phyloP scores from a whole-genome alignment of 64 coral and sea anemone genomes.

The Acropora yongei region DNA sequence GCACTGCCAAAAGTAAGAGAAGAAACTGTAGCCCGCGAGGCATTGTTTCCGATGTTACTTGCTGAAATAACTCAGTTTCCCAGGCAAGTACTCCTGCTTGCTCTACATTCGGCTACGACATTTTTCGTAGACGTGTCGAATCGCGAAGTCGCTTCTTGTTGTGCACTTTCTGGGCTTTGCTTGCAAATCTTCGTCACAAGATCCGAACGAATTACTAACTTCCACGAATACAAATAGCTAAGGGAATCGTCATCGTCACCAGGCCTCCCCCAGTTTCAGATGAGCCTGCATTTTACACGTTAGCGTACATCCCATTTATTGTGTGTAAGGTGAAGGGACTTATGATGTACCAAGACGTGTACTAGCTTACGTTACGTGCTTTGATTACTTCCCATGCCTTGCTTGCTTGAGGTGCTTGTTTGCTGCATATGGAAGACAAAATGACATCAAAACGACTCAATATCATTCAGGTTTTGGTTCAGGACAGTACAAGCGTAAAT shows the following conservation, averaged over 20 bases:
- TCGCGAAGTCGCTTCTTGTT: not conserved
- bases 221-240: conserved; percentile 4
- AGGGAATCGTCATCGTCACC: conserved; percentile 37
- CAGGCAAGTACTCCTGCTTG: not conserved
- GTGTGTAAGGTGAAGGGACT: no score
- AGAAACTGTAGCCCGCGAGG: conserved; percentile 68
- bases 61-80: not conserved
- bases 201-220: conserved; percentile 22
- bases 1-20: conserved; percentile 68
- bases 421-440: no score
- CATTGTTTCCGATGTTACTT: not conserved
- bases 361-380: no score
- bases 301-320: not conserved
- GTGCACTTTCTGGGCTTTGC: not conserved
- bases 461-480: no score
- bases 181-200: not conserved
- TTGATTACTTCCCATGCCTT: no score
- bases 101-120: not conserved
- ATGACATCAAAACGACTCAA: no score
- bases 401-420: no score
- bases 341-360: no score
- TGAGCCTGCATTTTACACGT: not conserved
- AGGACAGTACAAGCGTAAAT: no score
- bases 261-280: not conserved
- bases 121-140: conserved; percentile 17